Base-by-base conservation (phyloP, 2,888 invertebrate species). In the Lepidonotus clava region DNA sequence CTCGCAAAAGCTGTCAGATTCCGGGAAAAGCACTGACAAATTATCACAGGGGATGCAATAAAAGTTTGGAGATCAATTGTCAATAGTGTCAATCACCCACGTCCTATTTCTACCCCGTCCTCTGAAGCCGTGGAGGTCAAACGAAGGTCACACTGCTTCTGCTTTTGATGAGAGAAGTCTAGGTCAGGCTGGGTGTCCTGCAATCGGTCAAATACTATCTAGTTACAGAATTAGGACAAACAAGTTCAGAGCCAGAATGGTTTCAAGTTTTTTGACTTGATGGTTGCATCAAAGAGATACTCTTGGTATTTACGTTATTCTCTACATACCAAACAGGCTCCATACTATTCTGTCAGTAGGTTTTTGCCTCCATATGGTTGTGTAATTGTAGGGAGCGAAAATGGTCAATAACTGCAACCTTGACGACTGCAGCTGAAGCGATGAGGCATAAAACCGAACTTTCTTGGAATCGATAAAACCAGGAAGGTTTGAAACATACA, bases 1-100 rank as follows among this genome's bases (percentile, higher is more conserved):
- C 61, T 61, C n/a, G 28, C 61, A 28, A 24, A 61, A 61, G 61
- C 61, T 61, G 61, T 61, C 61, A 61, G 28, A n/a, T 61, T 61
- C 14, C 61, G 21, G 61, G 28, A 61, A 61, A 24, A 11, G 24
- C 28, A 24, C 24, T 61, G 61, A 61, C 61, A 61, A 28, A 61
- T 61, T 61, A 61, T 61, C 61, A 61, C 28, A 1, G 61, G 61
- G 61, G 61, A 24, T 28, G 61, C 32, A 61, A 61, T 61, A 61
- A 11, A 61, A 1, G 21, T 4, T 11, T 61, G 61, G 61, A 24
- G 61, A 61, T 61, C 61, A 61, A 61, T 61, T 61, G 61, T 5
- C 61, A n/a, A 28, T 61, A 28, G 61, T 61, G 61, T 61, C 61
- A 61, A 61, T 61, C 61, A 61, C 24, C 61, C 0, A 11, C 32